Conservation (phyloP, 2,888 invertebrate species). For the Microctonus aethiopoides region DNA sequence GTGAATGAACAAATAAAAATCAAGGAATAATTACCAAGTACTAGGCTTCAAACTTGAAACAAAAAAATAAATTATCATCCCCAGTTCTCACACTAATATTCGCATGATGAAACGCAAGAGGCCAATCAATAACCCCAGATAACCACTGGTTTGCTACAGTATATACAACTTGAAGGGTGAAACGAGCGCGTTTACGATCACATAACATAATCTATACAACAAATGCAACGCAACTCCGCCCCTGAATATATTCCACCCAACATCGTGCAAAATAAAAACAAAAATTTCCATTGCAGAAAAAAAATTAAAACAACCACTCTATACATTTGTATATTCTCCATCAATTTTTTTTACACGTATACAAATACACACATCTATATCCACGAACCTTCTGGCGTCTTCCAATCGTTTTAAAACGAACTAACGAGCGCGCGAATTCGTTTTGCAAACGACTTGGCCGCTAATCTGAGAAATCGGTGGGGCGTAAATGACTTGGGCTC, state of each 20-base stretch:
- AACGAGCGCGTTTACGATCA: conserved; percentile 25
- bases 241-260: conserved; percentile 2
- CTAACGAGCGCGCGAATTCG: conserved; percentile 46
- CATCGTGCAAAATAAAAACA: no score
- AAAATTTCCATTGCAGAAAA: conserved; percentile 11
- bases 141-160: conserved; percentile 59
- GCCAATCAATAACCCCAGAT: conserved; percentile 63
- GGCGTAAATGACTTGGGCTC: conserved; percentile 36
- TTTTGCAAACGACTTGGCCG: conserved; percentile 35
- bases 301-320: no score
- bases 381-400: conserved; percentile 7
- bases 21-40: no score
- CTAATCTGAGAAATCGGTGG: conserved; percentile 34
- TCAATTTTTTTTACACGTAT: no score
- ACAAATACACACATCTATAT: background rate
- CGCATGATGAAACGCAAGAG: conserved; percentile 54
- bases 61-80: no score
- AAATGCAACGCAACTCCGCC: conserved; percentile 34
- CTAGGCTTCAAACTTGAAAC: no score
- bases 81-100: conserved; percentile 56
- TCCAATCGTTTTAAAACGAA: conserved; percentile 42
- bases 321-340: background rate
- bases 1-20: no score
- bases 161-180: conserved; percentile 9
- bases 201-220: background rate